Evolutionary conservation across 1,140 invertebrate genomes (phyloP), one percentile per base, ranked within the genome.

Genomic region (Conus betulinus): DNA sequence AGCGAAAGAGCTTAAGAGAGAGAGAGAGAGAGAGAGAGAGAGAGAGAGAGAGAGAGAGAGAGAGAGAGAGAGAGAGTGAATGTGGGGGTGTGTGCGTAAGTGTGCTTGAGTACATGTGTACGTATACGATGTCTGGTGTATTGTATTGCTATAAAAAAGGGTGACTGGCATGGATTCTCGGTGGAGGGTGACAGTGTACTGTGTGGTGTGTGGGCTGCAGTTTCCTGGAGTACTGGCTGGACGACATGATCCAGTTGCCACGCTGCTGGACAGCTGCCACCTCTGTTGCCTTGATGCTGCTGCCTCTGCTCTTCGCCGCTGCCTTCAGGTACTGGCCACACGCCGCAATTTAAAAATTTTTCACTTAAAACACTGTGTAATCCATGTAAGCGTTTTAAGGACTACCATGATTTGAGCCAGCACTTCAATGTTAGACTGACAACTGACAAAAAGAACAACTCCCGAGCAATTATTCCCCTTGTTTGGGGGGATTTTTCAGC

Each of bases 161-260:
- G 39, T 39, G 39, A 39, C 39, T 60, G 8, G 57, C 57, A 60
- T 15, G 8, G 8, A 15, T 60, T 15, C 8, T 60, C 4, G 8
- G 57, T 60, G 57, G 57, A 11, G 57, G 57, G 8, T 60, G 57
- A 8, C 57, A 11, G 1, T 60, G 15, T 60, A 4, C 8, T 60
- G 15, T 60, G 57, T 60, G 57, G 57, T 15, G 67, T 71, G 67
- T 71, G 13, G 82, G 6, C 4, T 60, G 8, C 88, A 95, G 94
- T 55, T 95, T 95, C 89, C 81, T 95, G 52, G 93, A 95, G 86
- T 95, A 94, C 89, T 95, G 94, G 94, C 84, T 95, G 39, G 89
- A 92, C 23, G 94, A 95, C 87, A 94, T 95, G 94, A 90, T 95
- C 8, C 88, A 92, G 17, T 83, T 95, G n/a, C 94, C 94, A 7